A percentile compares a stretch with the other conserved stretches of the same genome.
These are phyloP conservation scores for Holacanthus passer DNA, from an alignment of 2,113 vertebrate species.

Conservation along the genomic window DNA sequence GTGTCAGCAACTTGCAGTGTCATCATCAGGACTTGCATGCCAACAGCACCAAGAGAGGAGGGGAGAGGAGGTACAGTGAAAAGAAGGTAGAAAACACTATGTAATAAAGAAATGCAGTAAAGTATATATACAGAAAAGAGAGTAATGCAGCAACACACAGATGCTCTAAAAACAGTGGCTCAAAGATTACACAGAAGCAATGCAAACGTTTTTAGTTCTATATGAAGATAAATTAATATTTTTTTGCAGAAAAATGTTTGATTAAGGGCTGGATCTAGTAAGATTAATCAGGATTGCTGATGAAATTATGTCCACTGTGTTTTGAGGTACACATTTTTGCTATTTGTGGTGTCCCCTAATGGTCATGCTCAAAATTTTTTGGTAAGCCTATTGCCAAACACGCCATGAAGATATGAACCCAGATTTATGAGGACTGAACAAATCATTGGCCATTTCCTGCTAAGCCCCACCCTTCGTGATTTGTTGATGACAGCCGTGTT, in stretches of 20 bases:
- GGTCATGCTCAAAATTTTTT: too few species aligned
- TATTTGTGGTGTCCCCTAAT: too few species aligned
- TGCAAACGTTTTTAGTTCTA: background rate
- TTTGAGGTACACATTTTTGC: too few species aligned
- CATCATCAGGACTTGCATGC: conserved; percentile 54
- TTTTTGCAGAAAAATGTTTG: background rate
- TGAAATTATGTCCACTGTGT: too few species aligned
- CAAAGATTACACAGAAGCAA: background rate
- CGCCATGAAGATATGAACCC: too few species aligned
- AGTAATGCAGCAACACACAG: background rate
- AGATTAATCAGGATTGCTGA: too few species aligned
- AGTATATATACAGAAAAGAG: background rate
- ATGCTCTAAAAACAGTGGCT: background rate
- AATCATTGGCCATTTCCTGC: too few species aligned
- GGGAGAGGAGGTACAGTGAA: conserved; percentile 20
- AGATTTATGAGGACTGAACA: too few species aligned
- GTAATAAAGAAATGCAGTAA: background rate
- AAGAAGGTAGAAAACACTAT: background rate
- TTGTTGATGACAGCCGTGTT: too few species aligned
- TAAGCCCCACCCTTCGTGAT: too few species aligned
- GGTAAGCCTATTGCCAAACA: too few species aligned
- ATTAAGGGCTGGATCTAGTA: background rate
- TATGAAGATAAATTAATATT: too few species aligned
- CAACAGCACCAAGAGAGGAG: conserved; percentile 31
- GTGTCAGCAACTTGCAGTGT: conserved; percentile 56